Evolutionary conservation across 2,888 invertebrate genomes (phyloP).

Genomic region (Onthophagus sagittarius): DNA sequence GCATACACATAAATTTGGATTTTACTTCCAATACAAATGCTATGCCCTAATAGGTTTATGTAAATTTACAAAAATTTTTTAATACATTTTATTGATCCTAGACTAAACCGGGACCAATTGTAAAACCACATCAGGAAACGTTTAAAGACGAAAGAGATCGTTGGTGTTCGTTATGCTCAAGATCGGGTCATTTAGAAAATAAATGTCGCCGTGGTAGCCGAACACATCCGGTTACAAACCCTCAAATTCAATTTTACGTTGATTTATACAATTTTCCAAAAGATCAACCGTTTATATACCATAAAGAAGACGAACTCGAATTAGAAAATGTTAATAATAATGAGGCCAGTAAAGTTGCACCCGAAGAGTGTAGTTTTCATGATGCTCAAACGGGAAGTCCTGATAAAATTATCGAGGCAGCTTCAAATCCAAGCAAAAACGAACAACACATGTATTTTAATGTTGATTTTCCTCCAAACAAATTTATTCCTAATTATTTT

Average conservation of each 20-base stretch:
- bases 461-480: slow-evolving; percentile 14
- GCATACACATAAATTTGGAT: too few species aligned
- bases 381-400: neutral
- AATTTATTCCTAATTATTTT: slow-evolving; percentile 22
- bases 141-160: slow-evolving; percentile 42
- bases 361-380: slow-evolving; percentile 5
- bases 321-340: neutral
- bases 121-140: slow-evolving; percentile 29
- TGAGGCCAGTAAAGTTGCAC: neutral
- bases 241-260: slow-evolving; percentile 23
- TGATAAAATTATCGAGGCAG: neutral
- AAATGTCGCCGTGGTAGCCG: slow-evolving; percentile 35
- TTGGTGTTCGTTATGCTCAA: slow-evolving; percentile 50
- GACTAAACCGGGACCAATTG: slow-evolving; percentile 36
- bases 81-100: slow-evolving; percentile 35
- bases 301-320: neutral
- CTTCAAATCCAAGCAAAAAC: neutral
- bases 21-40: too few species aligned
- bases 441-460: neutral
- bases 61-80: neutral
- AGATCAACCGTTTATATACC: slow-evolving; percentile 11
- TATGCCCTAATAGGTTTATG: neutral
- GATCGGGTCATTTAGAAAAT: slow-evolving; percentile 45
- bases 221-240: slow-evolving; percentile 24
- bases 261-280: slow-evolving; percentile 31